Percentiles rank a stretch among this genome's conserved stretches.
These are phyloP conservation scores for Falco rusticolus DNA, from an alignment of 2,797 vertebrate species.

Conservation along the genomic window DNA sequence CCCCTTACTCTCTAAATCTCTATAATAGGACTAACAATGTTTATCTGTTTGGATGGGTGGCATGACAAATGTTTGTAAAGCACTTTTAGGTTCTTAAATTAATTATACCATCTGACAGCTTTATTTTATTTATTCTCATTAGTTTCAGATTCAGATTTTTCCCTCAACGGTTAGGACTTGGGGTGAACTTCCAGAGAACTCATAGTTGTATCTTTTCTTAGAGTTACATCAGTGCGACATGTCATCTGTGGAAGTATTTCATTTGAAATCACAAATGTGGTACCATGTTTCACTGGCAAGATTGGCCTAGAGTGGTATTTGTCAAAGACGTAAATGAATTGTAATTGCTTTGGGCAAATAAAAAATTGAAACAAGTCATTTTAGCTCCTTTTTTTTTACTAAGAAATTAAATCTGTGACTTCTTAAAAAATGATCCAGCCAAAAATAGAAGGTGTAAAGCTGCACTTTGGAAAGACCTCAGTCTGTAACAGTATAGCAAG, in stretches of 20 bases:
- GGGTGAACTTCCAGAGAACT: neutral
- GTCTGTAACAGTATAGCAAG: neutral
- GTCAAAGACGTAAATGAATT: neutral
- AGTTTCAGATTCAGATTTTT: neutral
- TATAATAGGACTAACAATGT: neutral
- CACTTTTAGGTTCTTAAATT: neutral
- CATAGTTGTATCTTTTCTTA: neutral
- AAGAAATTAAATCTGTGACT: neutral
- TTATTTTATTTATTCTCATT: neutral
- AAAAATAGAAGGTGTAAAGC: neutral
- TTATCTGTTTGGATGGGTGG: neutral
- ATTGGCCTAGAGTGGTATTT: neutral
- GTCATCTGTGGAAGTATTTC: neutral
- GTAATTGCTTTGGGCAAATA: constrained; percentile 18
- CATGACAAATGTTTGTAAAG: neutral
- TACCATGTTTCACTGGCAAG: neutral
- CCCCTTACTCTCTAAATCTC: neutral
- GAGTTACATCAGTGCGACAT: neutral
- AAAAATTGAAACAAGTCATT: constrained; percentile 7
- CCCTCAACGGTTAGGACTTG: neutral
- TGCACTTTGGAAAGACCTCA: neutral
- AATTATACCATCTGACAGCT: neutral
- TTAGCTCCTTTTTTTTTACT: constrained; percentile 29
- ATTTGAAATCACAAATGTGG: neutral
- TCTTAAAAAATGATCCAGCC: constrained; percentile 7